Percentiles rank a stretch among this genome's conserved stretches.
Conservation (phyloP, 2,888 invertebrate species). For the Notodonta dromedarius region DNA sequence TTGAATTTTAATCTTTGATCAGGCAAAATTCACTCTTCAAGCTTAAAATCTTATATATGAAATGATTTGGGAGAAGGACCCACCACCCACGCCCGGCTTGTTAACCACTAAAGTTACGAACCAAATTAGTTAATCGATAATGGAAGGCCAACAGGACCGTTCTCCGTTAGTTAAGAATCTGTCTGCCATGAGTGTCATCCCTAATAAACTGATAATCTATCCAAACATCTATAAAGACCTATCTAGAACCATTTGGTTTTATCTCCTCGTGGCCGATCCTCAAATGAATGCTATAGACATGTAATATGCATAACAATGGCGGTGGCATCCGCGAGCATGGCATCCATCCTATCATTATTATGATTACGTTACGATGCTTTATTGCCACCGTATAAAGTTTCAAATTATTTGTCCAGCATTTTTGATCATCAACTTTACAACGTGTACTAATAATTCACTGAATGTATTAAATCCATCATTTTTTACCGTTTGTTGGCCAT, state of each 20-base stretch:
- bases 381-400: conserved; percentile 22
- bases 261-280: conserved; percentile 20
- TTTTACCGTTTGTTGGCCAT: conserved; percentile 18
- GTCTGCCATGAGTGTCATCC: too few relatives aligned
- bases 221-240: conserved; percentile 5
- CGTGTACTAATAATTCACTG: conserved; percentile 28
- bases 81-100: too few relatives aligned
- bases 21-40: too few relatives aligned
- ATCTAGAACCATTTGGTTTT: conserved; percentile 22
- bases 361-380: conserved; percentile 20
- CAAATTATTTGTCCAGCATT: conserved; percentile 33
- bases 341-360: conserved; percentile 35
- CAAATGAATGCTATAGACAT: conserved; percentile 35
- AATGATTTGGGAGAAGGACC: too few relatives aligned
- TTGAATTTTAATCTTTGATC: too few relatives aligned
- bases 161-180: too few relatives aligned
- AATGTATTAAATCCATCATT: conserved; percentile 27
- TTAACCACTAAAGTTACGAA: too few relatives aligned
- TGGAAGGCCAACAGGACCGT: too few relatives aligned
- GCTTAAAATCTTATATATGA: too few relatives aligned
- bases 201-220: too few relatives aligned
- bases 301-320: conserved; percentile 45
- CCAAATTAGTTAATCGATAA: too few relatives aligned
- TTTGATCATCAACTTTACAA: conserved; percentile 23
- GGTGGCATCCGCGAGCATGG: conserved; percentile 32